Evolutionary conservation across 2,888 invertebrate species (phyloP), one percentile per base, ranked within the genome.

Genomic region (Euclidia mi): DNA sequence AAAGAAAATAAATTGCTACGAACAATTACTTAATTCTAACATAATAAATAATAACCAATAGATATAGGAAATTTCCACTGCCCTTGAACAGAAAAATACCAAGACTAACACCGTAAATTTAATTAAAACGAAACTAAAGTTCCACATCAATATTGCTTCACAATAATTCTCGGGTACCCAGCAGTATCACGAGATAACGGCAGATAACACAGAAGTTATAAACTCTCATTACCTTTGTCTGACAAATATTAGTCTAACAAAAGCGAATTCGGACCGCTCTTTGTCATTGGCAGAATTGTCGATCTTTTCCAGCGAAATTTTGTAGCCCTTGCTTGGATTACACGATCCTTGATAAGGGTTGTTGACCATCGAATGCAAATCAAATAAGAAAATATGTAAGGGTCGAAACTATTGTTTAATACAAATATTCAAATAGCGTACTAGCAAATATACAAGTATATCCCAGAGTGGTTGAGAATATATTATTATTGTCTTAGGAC

Each of bases 241-340:
- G 51, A 52, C 56, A 65, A 65, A 60, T 52, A 60, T 57, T 56
- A 57, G 45, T 41, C 42, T 41, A 18, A 53, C 53, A 38, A 47
- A 62, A 56, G 41, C 40, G 3, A 62, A 66, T 45, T 47, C 25
- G 28, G 37, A 56, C 40, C 50, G 53, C 45, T 32, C 11, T 42
- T 15, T 29, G 37, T 48, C 40, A 66, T 56, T 62, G 52, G 37
- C 10, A 7, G 45, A 64, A 70, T 62, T 52, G 64, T 28, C 45
- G 48, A 58, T 61, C 64, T 62, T 64, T 66, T 56, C 15, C 35
- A 48, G 40, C 25, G 29, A 56, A 56, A 65, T 61, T 60, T 59
- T 45, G 60, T 48, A 37, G 29, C 11, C 50, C 52, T 9, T 47
- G 41, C 28, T 28, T 48, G 45, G 56, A 64, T 69, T 65, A 65